These are phyloP conservation scores for Epizoanthus stellaris DNA, from an alignment of 92 coral and sea anemone species.

Conservation along the genomic window DNA sequence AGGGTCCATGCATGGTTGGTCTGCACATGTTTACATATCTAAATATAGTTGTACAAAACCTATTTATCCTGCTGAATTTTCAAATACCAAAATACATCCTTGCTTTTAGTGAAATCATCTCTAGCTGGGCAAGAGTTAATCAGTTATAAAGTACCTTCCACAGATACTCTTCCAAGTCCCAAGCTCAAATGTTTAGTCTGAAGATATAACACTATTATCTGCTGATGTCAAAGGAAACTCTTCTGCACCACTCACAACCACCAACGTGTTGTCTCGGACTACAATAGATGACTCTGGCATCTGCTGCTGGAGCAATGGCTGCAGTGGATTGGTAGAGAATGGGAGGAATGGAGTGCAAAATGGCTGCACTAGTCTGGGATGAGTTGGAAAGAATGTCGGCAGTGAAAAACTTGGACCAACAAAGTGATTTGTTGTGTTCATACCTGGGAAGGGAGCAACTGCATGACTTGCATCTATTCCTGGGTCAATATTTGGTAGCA, in stretches of 20 bases:
- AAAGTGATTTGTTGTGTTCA: neutral
- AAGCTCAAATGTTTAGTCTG: slow-evolving; percentile 4
- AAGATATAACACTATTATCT: slow-evolving; percentile 36
- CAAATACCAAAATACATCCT: no score
- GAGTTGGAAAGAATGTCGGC: neutral
- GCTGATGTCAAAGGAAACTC: slow-evolving; percentile 39
- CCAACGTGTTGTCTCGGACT: slow-evolving; percentile 33
- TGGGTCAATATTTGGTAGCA: neutral
- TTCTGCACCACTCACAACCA: slow-evolving; percentile 30
- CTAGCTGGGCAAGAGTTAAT: no score
- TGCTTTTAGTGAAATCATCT: no score
- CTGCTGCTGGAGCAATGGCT: slow-evolving; percentile 5
- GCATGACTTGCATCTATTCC: neutral
- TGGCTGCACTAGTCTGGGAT: neutral
- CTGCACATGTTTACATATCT: no score
- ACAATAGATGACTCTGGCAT: slow-evolving; percentile 35
- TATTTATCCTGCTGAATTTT: no score
- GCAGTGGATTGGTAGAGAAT: neutral
- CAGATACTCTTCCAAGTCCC: no score
- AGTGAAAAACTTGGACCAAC: neutral
- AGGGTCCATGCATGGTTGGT: no score
- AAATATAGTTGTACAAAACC: no score
- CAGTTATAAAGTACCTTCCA: no score
- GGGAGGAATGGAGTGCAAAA: neutral
- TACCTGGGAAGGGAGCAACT: neutral